Evolutionary conservation across 1,140 invertebrate genomes (phyloP), one percentile per base, ranked within the genome.

Genomic region (Drosophila neocordata): DNA sequence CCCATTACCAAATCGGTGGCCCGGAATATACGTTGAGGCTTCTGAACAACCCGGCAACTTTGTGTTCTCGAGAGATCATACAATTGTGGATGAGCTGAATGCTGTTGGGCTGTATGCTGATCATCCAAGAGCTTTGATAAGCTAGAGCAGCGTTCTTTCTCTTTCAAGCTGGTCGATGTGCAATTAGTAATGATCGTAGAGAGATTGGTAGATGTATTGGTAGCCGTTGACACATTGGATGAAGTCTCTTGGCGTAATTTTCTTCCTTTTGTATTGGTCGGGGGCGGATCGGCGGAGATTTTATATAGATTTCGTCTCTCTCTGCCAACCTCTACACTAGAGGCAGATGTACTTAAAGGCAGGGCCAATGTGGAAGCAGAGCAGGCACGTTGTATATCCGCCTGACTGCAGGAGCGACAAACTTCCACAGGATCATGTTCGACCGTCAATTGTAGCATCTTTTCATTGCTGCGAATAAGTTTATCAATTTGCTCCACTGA

Each of bases 361-460:
- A 88, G 63, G 1, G 74, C 52, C 6, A 88, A 8, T 0, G 84
- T 89, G 6, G 83, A 84, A 1, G 83, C 73, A 13, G 83, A 88
- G 20, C 77, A 79, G 31, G 87, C 84, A 0, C 89, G 56, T 52
- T 79, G 78, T 44, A 91, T 90, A 9, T 91, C 89, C 31, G 88
- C 87, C 56, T 90, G 89, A 38, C 89, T 90, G 64, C 85, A 89
- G 44, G 88, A 90, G 51, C 57, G 93, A 20, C 90, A 94, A 3
- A 95, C 91, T n/a, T 95, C 93, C 66, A 95, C 95, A 24, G 97
- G 96, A 92, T 97, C 97, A 80, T 97, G 96, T 91, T 98, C 97
- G 73, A 98, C 96, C 18, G 91, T 89, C 83, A 96, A 95, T 93
- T 96, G 96, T 59, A 97, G 92, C 68, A 95, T 94, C 65, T 94